Base-by-base conservation (phyloP, 2,113 vertebrate genomes). In the Phaethornis superciliosus region DNA sequence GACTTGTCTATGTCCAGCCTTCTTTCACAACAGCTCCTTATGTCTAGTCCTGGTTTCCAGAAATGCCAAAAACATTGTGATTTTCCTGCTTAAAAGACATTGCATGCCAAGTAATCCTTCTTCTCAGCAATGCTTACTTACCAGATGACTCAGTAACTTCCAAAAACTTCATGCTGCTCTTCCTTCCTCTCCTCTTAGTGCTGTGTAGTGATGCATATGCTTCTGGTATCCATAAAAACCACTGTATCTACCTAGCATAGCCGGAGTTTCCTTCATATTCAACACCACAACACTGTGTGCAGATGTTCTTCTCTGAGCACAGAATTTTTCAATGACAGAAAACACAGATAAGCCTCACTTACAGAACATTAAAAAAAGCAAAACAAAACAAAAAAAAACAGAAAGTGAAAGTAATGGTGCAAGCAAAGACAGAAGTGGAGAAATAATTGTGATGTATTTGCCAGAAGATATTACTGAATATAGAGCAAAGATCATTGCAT, bases 201-300 rank as follows among this genome's bases (percentile, higher is more conserved):
- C 85, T 93, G 56, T 6, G 32, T 88, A 84, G 60, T 63, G 81
- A 79, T 88, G 77, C 85, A 86, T 96, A 85, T 86, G 83, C 64
- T 94, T 88, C 88, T 95, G 90, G 81, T 83, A 86, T 95, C 94
- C 92, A 85, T 86, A 95, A 81, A 86, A 86, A 95, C 71, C 60
- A 49, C 86, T 71, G 15, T 69, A 85, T 95, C 82, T 93, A 82
- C 79, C 82, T 74, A 40, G 58, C 76, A 47, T 71, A 90, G 88
- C 59, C 40, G 92, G 55, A 90, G 68, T 42, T 59, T 85, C 32
- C 71, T 93, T 40, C 40, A 49, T 94, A 67, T 63, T 89, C 46
- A 69, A 32, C 76, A 69, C 79, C 35, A 96, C 51, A 77, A 91
- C 88, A 94, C 78, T 16, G 33, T 15, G 7, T 70, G 35, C 47